Evolutionary conservation across 2,797 vertebrate genomes (phyloP).

Genomic region (Etheostoma perlongum): DNA sequence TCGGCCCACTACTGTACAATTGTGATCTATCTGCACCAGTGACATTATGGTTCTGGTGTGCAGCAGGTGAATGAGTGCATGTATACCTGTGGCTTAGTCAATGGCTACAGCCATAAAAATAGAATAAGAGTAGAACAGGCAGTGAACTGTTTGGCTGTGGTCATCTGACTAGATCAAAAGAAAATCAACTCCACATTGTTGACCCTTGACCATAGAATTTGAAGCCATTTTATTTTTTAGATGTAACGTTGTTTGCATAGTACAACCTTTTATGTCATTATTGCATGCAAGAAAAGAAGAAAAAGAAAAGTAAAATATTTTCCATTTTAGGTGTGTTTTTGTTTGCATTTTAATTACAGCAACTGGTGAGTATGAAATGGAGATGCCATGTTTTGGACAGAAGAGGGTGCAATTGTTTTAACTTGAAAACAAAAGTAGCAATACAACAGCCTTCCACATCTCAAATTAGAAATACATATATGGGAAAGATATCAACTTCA

Average conservation of each 20-base stretch:
- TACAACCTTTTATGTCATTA: background rate
- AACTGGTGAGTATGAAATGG: background rate
- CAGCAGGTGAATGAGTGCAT: background rate
- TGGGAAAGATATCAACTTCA: background rate
- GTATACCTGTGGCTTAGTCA: no score
- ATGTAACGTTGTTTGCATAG: background rate
- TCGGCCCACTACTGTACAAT: background rate
- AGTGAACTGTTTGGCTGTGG: no score
- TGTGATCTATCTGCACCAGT: background rate
- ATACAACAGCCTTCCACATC: background rate
- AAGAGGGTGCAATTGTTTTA: slow-evolving; percentile 65
- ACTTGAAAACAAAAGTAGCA: background rate
- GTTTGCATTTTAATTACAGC: background rate
- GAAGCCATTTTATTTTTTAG: background rate
- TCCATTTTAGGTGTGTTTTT: background rate
- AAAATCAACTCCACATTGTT: no score
- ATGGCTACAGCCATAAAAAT: background rate
- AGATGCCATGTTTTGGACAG: slow-evolving; percentile 28
- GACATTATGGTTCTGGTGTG: background rate
- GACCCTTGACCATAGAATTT: no score
- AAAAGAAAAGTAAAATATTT: background rate
- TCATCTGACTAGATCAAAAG: no score
- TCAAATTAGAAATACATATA: slow-evolving; percentile 6
- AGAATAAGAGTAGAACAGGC: no score
- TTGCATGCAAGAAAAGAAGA: background rate